Evolutionary conservation across 2,113 vertebrate genomes (phyloP), one percentile per base, ranked within the genome.

Genomic region (Halichoeres trimaculatus): DNA sequence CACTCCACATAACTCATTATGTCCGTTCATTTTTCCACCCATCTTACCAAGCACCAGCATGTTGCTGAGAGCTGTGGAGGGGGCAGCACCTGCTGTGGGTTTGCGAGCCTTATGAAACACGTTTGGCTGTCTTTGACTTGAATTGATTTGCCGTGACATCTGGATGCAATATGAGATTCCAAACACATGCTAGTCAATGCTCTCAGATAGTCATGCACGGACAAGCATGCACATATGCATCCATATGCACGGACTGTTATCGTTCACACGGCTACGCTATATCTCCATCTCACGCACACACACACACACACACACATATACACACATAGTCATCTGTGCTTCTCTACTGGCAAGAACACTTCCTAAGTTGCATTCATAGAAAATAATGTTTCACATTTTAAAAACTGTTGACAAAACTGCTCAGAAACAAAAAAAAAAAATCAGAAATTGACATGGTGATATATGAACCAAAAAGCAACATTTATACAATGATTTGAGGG

Each of bases 81-180:
- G n/a, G 80, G 48, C 63, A 70, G 86, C 91, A 91, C 89, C 89
- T 92, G 90, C 87, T 75, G 24, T 9, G 47, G 60, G 55, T 75
- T 69, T 89, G 69, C 40, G 43, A 71, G 86, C 77, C 82, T 93
- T 91, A 89, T 93, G 93, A 91, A 93, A 94, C 91, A 93, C 93
- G 73, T 92, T 91, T 64, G 89, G 85, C 88, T 78, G 81, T 88
- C 89, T 91, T 88, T 90, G 90, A 90, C 88, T 91, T 86, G 81
- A 92, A 93, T 91, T 94, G 93, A 94, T 94, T 92, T 84, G 86
- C 80, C 68, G 70, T 84, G 90, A 93, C 94, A 95, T 95, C 91
- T 95, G 94, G 91, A 93, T 62, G 93, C 88, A 94, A 94, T 90
- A 81, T 83, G 91, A 94, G 92, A 89, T 80, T 76, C 69, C 82